Conservation (phyloP, 2,797 vertebrate species). For the Neostethus bicornis region DNA sequence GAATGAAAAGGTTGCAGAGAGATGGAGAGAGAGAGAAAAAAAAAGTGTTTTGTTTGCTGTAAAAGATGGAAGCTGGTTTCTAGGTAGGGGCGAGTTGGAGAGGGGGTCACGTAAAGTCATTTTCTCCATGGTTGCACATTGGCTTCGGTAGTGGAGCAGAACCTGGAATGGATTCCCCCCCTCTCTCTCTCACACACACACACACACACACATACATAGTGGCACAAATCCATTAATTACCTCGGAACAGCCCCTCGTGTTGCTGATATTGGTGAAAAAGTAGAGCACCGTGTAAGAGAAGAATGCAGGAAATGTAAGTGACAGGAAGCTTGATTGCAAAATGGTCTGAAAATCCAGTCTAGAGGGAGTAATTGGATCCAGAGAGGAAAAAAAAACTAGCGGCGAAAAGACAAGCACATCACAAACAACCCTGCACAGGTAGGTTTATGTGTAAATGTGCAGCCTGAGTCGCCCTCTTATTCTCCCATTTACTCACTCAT, state of each 20-base stretch:
- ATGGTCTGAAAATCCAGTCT: not conserved
- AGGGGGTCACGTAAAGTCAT: constrained; percentile 43
- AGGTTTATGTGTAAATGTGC: not conserved
- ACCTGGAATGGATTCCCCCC: constrained; percentile 16
- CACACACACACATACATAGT: constrained; percentile 6
- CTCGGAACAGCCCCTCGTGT: constrained; percentile 6
- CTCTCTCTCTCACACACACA: too few relatives aligned
- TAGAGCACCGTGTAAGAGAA: constrained; percentile 13
- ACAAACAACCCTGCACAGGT: constrained; percentile 1
- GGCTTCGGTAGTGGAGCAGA: constrained; percentile 14
- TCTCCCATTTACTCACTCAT: constrained; percentile 16
- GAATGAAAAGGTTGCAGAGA: constrained; percentile 1
- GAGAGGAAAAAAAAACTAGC: constrained; percentile 12
- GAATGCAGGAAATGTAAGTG: constrained; percentile 4
- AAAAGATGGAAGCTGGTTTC: constrained; percentile 5
- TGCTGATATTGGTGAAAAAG: constrained; percentile 28
- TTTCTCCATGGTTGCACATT: constrained; percentile 59
- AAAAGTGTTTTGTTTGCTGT: constrained; percentile 8
- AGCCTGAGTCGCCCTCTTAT: constrained; percentile 1
- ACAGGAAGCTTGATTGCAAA: constrained; percentile 15
- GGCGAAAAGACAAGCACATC: not conserved
- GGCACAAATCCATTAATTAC: constrained; percentile 13
- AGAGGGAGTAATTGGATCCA: not conserved
- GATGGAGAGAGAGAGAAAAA: too few relatives aligned
- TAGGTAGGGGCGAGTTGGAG: constrained; percentile 1